Evolutionary conservation across 2,888 invertebrate species (phyloP).

Genomic region (Hemistola chrysoprasaria): DNA sequence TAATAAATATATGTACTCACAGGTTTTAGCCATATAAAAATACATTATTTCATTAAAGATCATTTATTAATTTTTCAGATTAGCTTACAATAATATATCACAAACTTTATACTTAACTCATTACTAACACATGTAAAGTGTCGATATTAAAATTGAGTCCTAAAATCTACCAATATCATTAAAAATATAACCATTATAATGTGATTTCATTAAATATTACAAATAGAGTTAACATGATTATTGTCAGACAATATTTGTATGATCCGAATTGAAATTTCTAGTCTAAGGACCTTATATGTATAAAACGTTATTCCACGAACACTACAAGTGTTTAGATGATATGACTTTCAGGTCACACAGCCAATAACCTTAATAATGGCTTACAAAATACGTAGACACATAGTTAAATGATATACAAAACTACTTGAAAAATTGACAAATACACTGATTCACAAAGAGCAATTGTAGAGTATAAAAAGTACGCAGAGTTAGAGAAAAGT

Average conservation of each 20-base stretch:
- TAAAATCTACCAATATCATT: not conserved
- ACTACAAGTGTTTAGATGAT: not conserved
- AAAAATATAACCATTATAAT: constrained; percentile 1
- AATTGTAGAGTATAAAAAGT: too few species aligned
- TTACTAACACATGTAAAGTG: constrained; percentile 35
- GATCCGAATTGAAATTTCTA: not conserved
- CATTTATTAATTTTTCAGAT: constrained; percentile 55
- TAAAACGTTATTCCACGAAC: constrained; percentile 1
- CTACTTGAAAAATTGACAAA: too few species aligned
- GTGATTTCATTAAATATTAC: not conserved
- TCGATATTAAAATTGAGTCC: constrained; percentile 14
- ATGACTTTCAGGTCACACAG: not conserved
- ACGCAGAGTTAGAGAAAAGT: too few species aligned
- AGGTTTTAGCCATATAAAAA: too few species aligned
- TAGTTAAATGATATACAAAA: too few species aligned
- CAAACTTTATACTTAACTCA: constrained; percentile 50
- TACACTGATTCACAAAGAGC: too few species aligned
- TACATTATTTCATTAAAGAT: constrained; percentile 32
- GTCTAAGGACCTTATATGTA: not conserved
- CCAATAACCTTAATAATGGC: too few species aligned
- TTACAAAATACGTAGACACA: too few species aligned
- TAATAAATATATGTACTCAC: too few species aligned
- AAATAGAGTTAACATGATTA: constrained; percentile 7
- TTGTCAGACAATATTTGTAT: constrained; percentile 6
- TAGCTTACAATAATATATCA: constrained; percentile 63